These are phyloP conservation scores for Plagodis pulveraria DNA, from an alignment of 2,888 invertebrate species.

Conservation along the genomic window DNA sequence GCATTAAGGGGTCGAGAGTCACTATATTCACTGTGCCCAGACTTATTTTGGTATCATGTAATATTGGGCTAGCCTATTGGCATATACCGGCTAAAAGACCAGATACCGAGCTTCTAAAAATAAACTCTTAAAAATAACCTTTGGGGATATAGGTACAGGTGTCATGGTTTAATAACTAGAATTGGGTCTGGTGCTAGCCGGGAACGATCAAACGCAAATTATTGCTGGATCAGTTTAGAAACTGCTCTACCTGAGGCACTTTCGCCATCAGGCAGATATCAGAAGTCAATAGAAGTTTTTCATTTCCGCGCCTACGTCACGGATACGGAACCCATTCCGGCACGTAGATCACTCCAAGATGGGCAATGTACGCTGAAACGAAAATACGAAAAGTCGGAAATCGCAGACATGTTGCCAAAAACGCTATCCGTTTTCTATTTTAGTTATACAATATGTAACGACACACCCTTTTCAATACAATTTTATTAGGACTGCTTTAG, in stretches of 20 bases:
- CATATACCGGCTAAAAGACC: too few species aligned
- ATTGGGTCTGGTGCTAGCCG: background rate
- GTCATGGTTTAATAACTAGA: too few species aligned
- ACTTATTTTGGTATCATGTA: too few species aligned
- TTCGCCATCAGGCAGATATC: constrained; percentile 52
- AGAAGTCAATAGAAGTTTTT: constrained; percentile 66
- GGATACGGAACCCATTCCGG: constrained; percentile 65
- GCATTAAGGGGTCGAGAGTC: too few species aligned
- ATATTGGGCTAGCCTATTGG: too few species aligned
- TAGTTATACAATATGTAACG: constrained; percentile 37
- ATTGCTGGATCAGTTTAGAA: constrained; percentile 27
- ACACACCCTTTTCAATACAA: constrained; percentile 38
- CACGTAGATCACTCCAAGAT: constrained; percentile 60
- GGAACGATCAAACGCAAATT: constrained; percentile 14
- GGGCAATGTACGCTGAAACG: constrained; percentile 50
- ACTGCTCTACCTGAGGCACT: constrained; percentile 36
- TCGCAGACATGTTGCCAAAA: constrained; percentile 48
- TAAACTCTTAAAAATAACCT: too few species aligned
- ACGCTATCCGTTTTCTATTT: constrained; percentile 43
- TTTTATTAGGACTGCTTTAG: constrained; percentile 34
- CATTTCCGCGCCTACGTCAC: constrained; percentile 73
- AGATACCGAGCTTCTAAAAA: too few species aligned
- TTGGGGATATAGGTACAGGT: too few species aligned
- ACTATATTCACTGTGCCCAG: too few species aligned
- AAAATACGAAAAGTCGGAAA: constrained; percentile 55